Conservation (phyloP, 2,113 vertebrate genomes). For the Anhinga rufa region DNA sequence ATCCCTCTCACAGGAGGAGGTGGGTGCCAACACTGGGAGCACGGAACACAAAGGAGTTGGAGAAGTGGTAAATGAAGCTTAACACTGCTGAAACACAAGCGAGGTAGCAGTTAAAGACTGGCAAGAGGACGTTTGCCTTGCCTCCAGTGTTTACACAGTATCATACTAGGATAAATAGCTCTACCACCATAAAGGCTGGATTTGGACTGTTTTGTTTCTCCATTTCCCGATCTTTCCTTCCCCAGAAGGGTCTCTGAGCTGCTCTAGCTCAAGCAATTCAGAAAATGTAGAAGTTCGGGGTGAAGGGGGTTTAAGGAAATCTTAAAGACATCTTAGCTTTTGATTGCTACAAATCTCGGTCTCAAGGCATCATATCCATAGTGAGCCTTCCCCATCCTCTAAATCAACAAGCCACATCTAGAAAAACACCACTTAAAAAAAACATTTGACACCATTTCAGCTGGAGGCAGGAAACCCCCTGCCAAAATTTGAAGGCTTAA, state of each 20-base stretch:
- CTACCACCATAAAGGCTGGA: not conserved
- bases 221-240: not conserved
- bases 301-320: not conserved
- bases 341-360: not conserved
- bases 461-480: not conserved
- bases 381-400: not conserved
- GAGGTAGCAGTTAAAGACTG: not conserved
- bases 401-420: not conserved
- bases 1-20: not conserved
- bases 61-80: not conserved
- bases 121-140: not conserved
- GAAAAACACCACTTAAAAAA: not conserved
- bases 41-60: not conserved
- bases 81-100: not conserved
- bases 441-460: not conserved
- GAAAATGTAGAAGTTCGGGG: not conserved
- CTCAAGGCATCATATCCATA: not conserved
- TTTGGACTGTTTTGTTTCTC: not conserved
- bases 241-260: not conserved
- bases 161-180: not conserved
- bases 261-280: not conserved
- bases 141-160: not conserved
- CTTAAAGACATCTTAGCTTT: not conserved
- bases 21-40: not conserved
- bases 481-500: not conserved